Evolutionary conservation across 2,113 vertebrate genomes (phyloP), one percentile per base, ranked within the genome.

Genomic region (Solea senegalensis): DNA sequence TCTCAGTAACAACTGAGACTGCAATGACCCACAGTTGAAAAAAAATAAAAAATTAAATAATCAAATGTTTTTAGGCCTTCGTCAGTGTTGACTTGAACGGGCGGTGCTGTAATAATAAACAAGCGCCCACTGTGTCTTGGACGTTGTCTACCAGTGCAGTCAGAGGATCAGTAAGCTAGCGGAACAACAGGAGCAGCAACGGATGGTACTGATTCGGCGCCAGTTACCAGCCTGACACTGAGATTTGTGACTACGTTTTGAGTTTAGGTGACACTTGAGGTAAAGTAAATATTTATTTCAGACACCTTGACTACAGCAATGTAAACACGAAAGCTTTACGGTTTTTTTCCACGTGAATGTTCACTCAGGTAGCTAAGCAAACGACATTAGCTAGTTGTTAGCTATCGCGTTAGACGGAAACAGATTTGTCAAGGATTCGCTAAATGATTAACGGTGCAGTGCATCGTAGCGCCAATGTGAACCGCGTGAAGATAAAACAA

Each of bases 401-500:
- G 85, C 87, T 77, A 65, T 82, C 83, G 69, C 58, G 75, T 83
- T 77, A 58, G 52, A 72, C 80, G 85, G 76, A 89, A 85, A 72
- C 78, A 72, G 85, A 77, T 85, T 88, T 69, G 76, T 80, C 72
- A 2, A 26, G 86, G 88, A 87, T 90, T 86, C 86, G 83, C 62
- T 70, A 56, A 61, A 65, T 39, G 63, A 21, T 66, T 84, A 83
- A 75, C 83, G 64, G 28, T 62, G 41, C 64, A 15, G 53, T 0
- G 60, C 71, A 70, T 78, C 55, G n/a, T 53, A 13, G 40, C 4
- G 12, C 12, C 13, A 34, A 12, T 34, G 4, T 13, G 1, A 12
- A 26, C 34, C 2, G 12, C 9, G 8, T 5, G 1, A 3, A 0
- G 4, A 21, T 15, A 1, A 54, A 9, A 72, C 21, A 3, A 7